Base-by-base conservation (phyloP, 2,113 vertebrate genomes). In the Lycocorax pyrrhopterus region DNA sequence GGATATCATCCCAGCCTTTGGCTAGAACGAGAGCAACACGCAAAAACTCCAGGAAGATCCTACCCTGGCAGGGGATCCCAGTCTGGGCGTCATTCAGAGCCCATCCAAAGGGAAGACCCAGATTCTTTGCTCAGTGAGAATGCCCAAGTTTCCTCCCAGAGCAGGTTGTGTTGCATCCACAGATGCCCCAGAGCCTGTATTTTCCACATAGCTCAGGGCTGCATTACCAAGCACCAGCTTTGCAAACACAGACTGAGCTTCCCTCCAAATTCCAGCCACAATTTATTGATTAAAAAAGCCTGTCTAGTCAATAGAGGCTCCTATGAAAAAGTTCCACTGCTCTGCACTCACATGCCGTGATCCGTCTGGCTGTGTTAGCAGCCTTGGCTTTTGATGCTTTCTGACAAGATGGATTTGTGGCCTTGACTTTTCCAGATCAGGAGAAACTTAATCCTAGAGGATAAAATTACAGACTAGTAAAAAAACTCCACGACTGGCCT, bases 371-470 rank as follows among this genome's bases (percentile, higher is more conserved):
- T 59, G 64, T 3, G 41, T 87, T 71, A 92, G 72, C 60, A 75
- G 85, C 68, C 85, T 80, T 90, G 7, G 16, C 88, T 93, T 88
- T 75, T 95, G 93, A 95, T 90, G 85, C 64, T 68, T 95, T 91
- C 74, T 92, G 92, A 94, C 94, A 95, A 56, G 90, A 89, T 23
- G 69, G 90, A 95, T 96, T 96, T 90, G 94, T 84, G 96, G 96
- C 86, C 96, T 89, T 90, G 83, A 89, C 93, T 97, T 64, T 86
- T 94, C 72, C 90, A 95, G 88, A 94, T 97, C 89, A 82, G 89
- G 85, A 89, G 85, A 87, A 96, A 93, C 46, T 87, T 91, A 94
- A 96, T 94, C 86, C 84, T 87, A 39, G 58, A 49, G 80, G 96
- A 90, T 94, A 90, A 94, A 92, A 78, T 96, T 94, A 96, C 90